These are phyloP conservation scores for Phengaris alcon DNA, from an alignment of 2,888 invertebrate genomes.

Conservation along the genomic window DNA sequence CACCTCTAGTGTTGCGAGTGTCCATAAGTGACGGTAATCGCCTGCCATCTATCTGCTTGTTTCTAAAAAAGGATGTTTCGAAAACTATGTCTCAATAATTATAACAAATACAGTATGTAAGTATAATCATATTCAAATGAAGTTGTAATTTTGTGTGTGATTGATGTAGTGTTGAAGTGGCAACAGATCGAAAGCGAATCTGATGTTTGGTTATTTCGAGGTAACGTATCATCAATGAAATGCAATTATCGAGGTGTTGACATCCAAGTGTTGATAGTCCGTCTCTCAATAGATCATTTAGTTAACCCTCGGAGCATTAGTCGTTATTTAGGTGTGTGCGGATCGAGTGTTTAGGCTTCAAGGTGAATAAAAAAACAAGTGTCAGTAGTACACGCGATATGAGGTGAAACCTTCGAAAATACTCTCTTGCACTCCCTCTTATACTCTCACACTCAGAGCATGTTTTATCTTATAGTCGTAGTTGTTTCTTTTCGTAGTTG, in stretches of 20 bases:
- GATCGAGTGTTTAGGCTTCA: constrained; percentile 1
- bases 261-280: background rate
- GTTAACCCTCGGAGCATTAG: background rate
- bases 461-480: too few species aligned
- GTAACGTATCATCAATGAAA: constrained; percentile 21
- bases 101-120: too few species aligned
- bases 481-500: too few species aligned
- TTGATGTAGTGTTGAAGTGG: background rate
- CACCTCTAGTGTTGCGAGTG: too few species aligned
- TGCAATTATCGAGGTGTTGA: constrained; percentile 17
- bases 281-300: constrained; percentile 13
- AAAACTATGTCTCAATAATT: too few species aligned
- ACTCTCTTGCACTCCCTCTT: background rate
- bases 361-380: background rate
- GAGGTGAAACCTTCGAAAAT: background rate
- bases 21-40: too few species aligned
- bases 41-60: too few species aligned
- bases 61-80: too few species aligned
- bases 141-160: background rate
- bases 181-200: background rate
- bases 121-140: background rate
- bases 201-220: constrained; percentile 6
- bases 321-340: background rate
- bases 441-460: too few species aligned
- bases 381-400: background rate